Conservation (phyloP, 2,797 vertebrate species). For the Lemur catta region DNA sequence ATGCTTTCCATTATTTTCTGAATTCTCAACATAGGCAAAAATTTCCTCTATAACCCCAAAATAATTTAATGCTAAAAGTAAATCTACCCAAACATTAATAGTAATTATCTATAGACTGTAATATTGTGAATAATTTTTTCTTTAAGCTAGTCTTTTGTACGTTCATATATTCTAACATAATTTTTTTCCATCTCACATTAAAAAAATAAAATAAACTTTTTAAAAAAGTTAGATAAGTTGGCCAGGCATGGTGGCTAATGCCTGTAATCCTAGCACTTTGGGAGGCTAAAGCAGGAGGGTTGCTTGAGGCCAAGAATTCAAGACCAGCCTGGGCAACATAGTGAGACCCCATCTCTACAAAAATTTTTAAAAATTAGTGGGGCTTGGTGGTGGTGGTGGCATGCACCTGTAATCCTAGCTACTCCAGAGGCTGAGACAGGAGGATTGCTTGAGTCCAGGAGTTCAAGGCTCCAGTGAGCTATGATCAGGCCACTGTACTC, state of each 20-base stretch:
- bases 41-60: neutral
- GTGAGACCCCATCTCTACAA: neutral
- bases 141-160: neutral
- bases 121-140: neutral
- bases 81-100: neutral
- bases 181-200: neutral
- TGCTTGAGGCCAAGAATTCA: neutral
- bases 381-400: neutral
- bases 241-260: neutral
- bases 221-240: neutral
- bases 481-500: neutral
- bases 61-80: constrained; percentile 5
- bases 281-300: neutral
- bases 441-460: neutral
- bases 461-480: neutral
- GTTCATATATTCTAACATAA: neutral
- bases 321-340: neutral
- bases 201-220: neutral
- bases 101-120: neutral
- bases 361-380: neutral
- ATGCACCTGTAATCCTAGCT: neutral
- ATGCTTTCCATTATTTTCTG: neutral
- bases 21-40: neutral
- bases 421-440: neutral
- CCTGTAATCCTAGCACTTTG: neutral